A percentile compares a stretch with the other conserved stretches of the same genome.
These are phyloP conservation scores for Nomada flava DNA, from an alignment of 2,888 invertebrate species.

Conservation along the genomic window DNA sequence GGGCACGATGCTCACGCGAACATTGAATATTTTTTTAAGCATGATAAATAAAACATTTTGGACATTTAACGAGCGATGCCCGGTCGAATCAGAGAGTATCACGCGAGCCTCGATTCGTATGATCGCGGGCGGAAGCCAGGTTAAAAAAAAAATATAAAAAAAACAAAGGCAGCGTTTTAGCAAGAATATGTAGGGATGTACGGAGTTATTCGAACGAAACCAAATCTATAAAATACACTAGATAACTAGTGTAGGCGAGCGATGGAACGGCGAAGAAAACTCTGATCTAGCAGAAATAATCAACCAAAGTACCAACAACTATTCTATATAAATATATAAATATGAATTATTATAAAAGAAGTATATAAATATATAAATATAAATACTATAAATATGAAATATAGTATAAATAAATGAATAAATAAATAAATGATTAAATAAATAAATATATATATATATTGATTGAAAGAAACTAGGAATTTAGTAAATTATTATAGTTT, in stretches of 20 bases:
- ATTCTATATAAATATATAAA: constrained; percentile 75
- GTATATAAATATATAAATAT: constrained; percentile 72
- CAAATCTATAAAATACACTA: constrained; percentile 32
- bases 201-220: constrained; percentile 37
- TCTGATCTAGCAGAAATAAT: constrained; percentile 87
- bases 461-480: constrained; percentile 79
- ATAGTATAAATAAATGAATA: constrained; percentile 72
- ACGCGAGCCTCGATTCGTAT: constrained; percentile 43
- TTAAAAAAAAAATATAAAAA: background rate
- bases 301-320: constrained; percentile 89
- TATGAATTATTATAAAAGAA: constrained; percentile 67
- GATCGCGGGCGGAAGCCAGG: constrained; percentile 36
- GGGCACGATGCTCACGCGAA: constrained; percentile 20
- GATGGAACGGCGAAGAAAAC: constrained; percentile 77
- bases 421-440: constrained; percentile 69
- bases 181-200: constrained; percentile 4
- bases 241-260: constrained; percentile 68
- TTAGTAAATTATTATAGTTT: constrained; percentile 81
- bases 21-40: constrained; percentile 37
- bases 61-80: constrained; percentile 74
- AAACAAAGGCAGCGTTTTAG: constrained; percentile 21
- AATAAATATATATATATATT: constrained; percentile 86
- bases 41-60: constrained; percentile 64
- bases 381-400: constrained; percentile 79
- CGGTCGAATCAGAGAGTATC: constrained; percentile 54